Conservation (phyloP, 2,888 invertebrate species). For the Drosophila fungiperda region DNA sequence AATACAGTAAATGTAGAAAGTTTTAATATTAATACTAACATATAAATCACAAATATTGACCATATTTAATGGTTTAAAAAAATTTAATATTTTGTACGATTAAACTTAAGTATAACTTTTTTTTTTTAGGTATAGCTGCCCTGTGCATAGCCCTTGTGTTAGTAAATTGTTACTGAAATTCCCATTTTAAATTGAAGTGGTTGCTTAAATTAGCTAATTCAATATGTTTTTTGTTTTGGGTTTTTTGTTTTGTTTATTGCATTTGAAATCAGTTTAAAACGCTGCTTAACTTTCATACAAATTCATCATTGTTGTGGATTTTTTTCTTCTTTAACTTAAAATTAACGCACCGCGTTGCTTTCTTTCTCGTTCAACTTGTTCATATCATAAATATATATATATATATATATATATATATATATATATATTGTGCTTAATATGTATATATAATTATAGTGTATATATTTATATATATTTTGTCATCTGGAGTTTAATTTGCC, state of each 20-base stretch:
- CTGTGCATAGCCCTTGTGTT: slow-evolving; percentile 45
- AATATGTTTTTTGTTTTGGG: slow-evolving; percentile 32
- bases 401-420: slow-evolving; percentile 50
- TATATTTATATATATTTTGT: slow-evolving; percentile 52
- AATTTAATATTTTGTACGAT: not conserved
- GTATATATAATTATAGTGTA: slow-evolving; percentile 24
- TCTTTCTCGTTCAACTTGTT: slow-evolving; percentile 32
- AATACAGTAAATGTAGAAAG: not conserved
- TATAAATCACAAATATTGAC: not conserved
- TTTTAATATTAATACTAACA: not conserved
- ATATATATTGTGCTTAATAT: slow-evolving; percentile 54
- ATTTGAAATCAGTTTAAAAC: slow-evolving; percentile 52
- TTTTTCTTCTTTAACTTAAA: slow-evolving; percentile 37
- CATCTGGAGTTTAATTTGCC: slow-evolving; percentile 44
- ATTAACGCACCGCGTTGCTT: slow-evolving; percentile 41
- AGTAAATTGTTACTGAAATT: slow-evolving; percentile 34
- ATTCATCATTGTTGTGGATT: slow-evolving; percentile 8
- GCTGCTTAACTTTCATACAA: slow-evolving; percentile 44
- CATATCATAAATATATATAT: slow-evolving; percentile 24
- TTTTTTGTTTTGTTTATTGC: slow-evolving; percentile 48
- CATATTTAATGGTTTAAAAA: not conserved
- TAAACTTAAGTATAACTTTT: not conserved
- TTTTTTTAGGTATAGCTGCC: not conserved
- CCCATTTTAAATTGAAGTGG: slow-evolving; percentile 6
- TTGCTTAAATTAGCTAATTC: slow-evolving; percentile 29